phyloP scores from a whole-genome alignment of 1,140 invertebrate genomes.

The Procambarus clarkii region DNA sequence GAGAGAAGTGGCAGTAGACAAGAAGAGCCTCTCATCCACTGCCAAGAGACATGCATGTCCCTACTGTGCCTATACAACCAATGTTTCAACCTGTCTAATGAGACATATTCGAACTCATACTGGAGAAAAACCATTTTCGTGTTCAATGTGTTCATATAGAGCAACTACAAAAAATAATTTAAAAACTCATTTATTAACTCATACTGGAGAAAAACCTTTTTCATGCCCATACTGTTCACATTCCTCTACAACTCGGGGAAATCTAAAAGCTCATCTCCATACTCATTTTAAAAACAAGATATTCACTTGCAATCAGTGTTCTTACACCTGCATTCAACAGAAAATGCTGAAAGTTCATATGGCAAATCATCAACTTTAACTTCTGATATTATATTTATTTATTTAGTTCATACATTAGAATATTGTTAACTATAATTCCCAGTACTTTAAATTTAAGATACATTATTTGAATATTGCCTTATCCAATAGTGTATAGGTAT shows the following conservation, averaged over 20 bases:
- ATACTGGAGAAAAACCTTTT: slow-evolving; percentile 7
- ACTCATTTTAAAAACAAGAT: background rate
- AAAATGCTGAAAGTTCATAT: slow-evolving; percentile 1
- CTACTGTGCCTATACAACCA: background rate
- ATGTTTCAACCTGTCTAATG: slow-evolving; percentile 1
- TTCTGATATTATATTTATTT: background rate
- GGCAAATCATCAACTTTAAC: background rate
- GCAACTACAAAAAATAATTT: slow-evolving; percentile 1
- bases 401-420: background rate
- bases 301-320: background rate
- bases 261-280: background rate
- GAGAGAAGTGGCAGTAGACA: background rate
- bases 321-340: background rate
- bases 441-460: too few species aligned
- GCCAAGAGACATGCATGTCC: slow-evolving; percentile 3
- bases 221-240: background rate
- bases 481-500: too few species aligned
- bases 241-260: background rate
- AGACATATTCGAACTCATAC: background rate
- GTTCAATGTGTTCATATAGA: background rate
- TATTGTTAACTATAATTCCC: too few species aligned
- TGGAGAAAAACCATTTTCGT: slow-evolving; percentile 1
- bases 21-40: background rate
- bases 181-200: background rate
- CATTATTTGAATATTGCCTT: too few species aligned